Conservation (phyloP, 2,888 invertebrate genomes). For the Aspidapion aeneum region DNA sequence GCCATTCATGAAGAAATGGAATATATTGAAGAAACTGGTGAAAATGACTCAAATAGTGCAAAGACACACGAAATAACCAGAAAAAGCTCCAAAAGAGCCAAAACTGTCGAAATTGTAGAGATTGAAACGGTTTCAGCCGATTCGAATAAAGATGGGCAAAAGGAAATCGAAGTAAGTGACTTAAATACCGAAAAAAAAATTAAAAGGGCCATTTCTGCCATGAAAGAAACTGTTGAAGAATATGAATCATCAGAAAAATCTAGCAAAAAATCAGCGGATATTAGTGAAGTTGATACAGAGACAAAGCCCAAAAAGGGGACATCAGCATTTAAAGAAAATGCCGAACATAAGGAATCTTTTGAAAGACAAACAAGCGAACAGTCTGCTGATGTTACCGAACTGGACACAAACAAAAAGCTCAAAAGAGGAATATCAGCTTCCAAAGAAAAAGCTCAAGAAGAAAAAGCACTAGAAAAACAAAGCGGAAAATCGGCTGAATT, state of each 20-base stretch:
- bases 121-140: constrained; percentile 32
- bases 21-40: constrained; percentile 26
- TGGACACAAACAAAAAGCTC: constrained; percentile 28
- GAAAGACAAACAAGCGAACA: constrained; percentile 22
- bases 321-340: constrained; percentile 22
- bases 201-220: constrained; percentile 37
- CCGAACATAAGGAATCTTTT: constrained; percentile 29
- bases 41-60: constrained; percentile 22
- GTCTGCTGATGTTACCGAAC: constrained; percentile 17
- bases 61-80: constrained; percentile 26
- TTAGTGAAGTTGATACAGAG: constrained; percentile 15
- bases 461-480: constrained; percentile 30
- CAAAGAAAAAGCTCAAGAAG: constrained; percentile 30
- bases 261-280: constrained; percentile 21
- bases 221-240: constrained; percentile 26
- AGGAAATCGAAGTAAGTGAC: constrained; percentile 24
- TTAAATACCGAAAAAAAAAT: constrained; percentile 30
- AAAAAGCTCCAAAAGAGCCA: constrained; percentile 30
- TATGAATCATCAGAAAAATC: constrained; percentile 17
- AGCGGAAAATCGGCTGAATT: constrained; percentile 21
- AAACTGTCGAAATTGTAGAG: constrained; percentile 38
- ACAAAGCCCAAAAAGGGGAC: constrained; percentile 18
- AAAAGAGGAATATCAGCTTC: constrained; percentile 38
- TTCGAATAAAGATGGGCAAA: neutral
- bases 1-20: constrained; percentile 34